Base-by-base conservation (phyloP, 2,797 vertebrate species). In the Notamacropus eugenii region DNA sequence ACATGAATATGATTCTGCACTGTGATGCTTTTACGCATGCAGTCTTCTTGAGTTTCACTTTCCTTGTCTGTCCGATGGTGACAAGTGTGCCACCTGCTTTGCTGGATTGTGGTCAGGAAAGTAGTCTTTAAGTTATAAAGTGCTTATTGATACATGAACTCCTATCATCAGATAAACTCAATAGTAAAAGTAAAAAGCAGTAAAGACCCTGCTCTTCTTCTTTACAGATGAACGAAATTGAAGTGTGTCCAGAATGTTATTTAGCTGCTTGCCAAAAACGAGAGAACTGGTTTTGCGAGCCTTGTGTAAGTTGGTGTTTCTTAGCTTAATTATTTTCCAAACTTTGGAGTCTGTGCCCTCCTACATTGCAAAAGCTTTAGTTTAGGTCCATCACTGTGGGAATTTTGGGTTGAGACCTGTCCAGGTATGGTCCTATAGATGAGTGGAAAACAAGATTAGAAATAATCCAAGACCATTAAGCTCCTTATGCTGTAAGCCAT, bases 241-340 rank as follows among this genome's bases (percentile, higher is more conserved):
- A 99, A 99, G 99, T 99, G 50, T 99, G 99, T 99, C 99, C 99
- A 95, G 99, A 99, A 98, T 99, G 99, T 98, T 99, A 99, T 98
- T 99, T 99, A 98, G 99, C 99, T 98, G 99, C 99, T 98, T 99
- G 99, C 99, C 99, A 99, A 99, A 99, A 99, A 99, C 99, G 99
- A 97, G 99, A 99, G 96, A 99, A 99, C 99, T 99, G 99, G 99
- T 99, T 99, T 99, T 99, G 99, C 98, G 99, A 99, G 98, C 99
- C 99, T 98, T 99, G 99, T 99, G 99, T 99, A 99, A 99, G 99
- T 99, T 94, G 93, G 28, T 40, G 55, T 93, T 90, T 2, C 29
- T 93, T 95, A 87, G 19, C 62, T 91, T 52, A 19, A 58, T 93
- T 93, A 0, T 93, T 93, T 91, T 92, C 22, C 92, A 91, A 94